Conservation (phyloP, 1,140 invertebrate genomes). For the Penaeus chinensis region DNA sequence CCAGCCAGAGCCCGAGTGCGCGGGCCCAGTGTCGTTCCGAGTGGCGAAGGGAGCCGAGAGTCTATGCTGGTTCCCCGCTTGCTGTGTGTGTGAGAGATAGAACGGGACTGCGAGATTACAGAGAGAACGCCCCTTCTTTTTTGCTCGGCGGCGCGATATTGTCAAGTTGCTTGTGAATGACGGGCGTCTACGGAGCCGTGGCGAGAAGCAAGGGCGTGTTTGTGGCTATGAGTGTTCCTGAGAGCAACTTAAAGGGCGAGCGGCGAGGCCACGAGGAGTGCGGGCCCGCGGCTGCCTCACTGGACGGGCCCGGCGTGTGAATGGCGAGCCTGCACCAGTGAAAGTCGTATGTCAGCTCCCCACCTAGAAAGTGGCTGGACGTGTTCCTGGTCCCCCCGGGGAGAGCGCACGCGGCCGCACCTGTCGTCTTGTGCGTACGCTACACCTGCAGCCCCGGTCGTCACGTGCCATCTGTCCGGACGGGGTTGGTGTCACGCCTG, state of each 20-base stretch:
- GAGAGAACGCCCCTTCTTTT: too few species aligned
- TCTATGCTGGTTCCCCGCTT: slow-evolving; percentile 20
- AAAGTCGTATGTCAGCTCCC: slow-evolving; percentile 40
- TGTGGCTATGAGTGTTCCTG: neutral
- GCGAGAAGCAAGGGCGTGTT: too few species aligned
- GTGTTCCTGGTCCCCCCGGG: slow-evolving; percentile 31
- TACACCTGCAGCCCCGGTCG: neutral
- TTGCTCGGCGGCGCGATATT: too few species aligned
- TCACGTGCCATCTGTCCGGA: too few species aligned
- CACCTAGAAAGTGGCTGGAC: slow-evolving; percentile 43
- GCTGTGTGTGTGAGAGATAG: slow-evolving; percentile 23
- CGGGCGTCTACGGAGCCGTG: neutral
- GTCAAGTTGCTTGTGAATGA: neutral
- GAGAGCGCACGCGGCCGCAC: slow-evolving; percentile 23
- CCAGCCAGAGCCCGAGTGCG: slow-evolving; percentile 2
- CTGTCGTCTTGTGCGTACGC: slow-evolving; percentile 15
- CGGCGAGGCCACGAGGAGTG: slow-evolving; percentile 2
- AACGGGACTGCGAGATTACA: neutral
- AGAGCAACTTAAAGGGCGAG: neutral
- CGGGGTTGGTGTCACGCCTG: too few species aligned
- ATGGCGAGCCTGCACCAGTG: slow-evolving; percentile 43
- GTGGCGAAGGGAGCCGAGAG: slow-evolving; percentile 6
- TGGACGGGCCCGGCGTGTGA: slow-evolving; percentile 28
- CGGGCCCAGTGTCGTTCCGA: slow-evolving; percentile 19
- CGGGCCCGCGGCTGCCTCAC: neutral